These are phyloP conservation scores for Amphimallon solstitiale DNA, from an alignment of 2,888 invertebrate species.

Conservation along the genomic window DNA sequence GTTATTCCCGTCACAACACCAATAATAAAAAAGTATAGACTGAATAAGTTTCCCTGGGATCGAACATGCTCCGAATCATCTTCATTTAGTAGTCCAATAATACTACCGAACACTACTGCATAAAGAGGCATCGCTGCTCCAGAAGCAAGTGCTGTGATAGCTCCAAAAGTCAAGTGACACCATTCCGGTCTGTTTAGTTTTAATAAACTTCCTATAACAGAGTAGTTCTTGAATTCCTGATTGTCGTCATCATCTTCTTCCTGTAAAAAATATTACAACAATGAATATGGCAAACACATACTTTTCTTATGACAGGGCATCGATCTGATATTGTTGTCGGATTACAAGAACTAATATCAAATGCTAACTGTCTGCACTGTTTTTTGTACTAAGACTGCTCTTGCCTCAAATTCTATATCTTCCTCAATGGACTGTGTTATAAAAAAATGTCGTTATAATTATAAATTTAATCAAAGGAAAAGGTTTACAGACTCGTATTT, in stretches of 20 bases:
- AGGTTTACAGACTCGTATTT: too few species aligned
- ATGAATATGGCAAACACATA: too few species aligned
- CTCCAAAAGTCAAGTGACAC: slow-evolving; percentile 71
- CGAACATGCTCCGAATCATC: slow-evolving; percentile 65
- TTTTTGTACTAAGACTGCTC: too few species aligned
- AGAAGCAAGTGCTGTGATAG: slow-evolving; percentile 70
- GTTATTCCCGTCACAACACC: slow-evolving; percentile 73
- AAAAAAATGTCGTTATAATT: too few species aligned
- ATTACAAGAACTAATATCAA: too few species aligned
- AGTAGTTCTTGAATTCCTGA: slow-evolving; percentile 4
- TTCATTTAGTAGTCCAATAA: slow-evolving; percentile 68
- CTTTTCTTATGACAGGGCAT: too few species aligned
- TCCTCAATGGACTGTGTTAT: too few species aligned
- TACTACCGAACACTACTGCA: slow-evolving; percentile 77
- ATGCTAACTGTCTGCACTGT: too few species aligned
- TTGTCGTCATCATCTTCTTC: slow-evolving; percentile 5
- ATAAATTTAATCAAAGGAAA: too few species aligned
- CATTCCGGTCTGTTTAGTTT: slow-evolving; percentile 72
- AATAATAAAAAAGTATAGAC: slow-evolving; percentile 73
- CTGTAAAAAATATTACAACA: slow-evolving; percentile 1
- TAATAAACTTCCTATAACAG: slow-evolving; percentile 20
- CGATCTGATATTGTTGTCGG: too few species aligned
- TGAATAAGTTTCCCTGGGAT: slow-evolving; percentile 68
- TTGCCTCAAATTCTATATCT: too few species aligned
- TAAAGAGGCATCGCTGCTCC: slow-evolving; percentile 79